Evolutionary conservation across 2,113 vertebrate genomes (phyloP).

Genomic region (Sinocyclocheilus maitianheensis): DNA sequence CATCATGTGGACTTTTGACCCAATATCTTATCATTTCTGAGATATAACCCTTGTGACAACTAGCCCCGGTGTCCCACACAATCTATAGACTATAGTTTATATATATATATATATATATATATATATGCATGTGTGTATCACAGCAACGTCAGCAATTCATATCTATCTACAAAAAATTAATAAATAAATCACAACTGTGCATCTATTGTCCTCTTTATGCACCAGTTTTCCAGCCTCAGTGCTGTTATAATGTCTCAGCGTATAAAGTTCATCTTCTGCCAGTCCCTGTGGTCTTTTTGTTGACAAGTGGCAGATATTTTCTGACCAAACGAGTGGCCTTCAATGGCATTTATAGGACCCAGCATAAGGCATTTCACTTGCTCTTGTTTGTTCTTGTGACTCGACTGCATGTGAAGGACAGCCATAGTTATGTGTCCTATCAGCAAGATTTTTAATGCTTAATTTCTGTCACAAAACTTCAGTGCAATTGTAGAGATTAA

Average conservation of each 20-base stretch:
- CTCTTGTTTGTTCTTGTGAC: neutral
- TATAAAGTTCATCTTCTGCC: neutral
- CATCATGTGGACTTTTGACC: neutral
- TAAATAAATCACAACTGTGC: neutral
- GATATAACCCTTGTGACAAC: too few relatives aligned
- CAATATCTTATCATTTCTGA: neutral
- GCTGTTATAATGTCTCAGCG: neutral
- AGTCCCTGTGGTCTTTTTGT: neutral
- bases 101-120: too few relatives aligned
- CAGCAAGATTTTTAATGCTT: constrained; percentile 1
- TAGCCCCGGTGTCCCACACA: neutral
- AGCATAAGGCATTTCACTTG: neutral
- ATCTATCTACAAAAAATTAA: neutral
- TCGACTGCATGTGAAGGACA: neutral
- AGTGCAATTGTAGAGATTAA: neutral
- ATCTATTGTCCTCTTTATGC: neutral
- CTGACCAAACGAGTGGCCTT: neutral
- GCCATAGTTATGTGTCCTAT: too few relatives aligned
- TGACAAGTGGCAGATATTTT: constrained; percentile 25
- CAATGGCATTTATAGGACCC: neutral
- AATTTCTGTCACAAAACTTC: constrained; percentile 1
- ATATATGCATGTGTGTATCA: neutral
- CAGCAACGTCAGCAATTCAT: neutral
- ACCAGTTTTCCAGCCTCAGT: neutral
- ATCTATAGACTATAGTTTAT: neutral